These are phyloP conservation scores for Iselma pallidipennis DNA, from an alignment of 2,888 invertebrate species.

Conservation along the genomic window DNA sequence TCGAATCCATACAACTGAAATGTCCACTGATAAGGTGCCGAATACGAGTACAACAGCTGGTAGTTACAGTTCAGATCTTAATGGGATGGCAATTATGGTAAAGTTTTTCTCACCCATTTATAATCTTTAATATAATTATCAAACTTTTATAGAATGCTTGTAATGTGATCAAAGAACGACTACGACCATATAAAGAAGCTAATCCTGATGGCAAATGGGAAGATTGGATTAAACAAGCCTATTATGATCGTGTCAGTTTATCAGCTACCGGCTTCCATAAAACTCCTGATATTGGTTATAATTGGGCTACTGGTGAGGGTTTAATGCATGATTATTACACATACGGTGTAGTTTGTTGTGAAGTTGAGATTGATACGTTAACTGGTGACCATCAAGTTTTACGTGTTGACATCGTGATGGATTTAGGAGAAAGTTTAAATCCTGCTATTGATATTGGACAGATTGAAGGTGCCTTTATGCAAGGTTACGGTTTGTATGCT, in stretches of 20 bases:
- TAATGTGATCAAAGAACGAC: constrained; percentile 68
- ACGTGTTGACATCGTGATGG: constrained; percentile 94
- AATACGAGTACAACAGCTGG: constrained; percentile 91
- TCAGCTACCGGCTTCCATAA: constrained; percentile 84
- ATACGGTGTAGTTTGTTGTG: constrained; percentile 82
- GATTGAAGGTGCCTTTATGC: constrained; percentile 93
- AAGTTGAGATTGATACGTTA: constrained; percentile 92
- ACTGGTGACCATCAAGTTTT: constrained; percentile 92
- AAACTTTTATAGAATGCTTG: constrained; percentile 60
- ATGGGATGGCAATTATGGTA: constrained; percentile 86
- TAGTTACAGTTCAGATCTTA: constrained; percentile 85
- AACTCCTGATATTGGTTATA: constrained; percentile 74
- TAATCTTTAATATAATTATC: neutral
- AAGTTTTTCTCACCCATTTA: no score
- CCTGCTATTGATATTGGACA: constrained; percentile 97
- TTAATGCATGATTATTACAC: constrained; percentile 82
- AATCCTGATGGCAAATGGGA: constrained; percentile 84
- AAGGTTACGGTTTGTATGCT: constrained; percentile 92
- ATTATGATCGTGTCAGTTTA: constrained; percentile 74
- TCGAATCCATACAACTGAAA: constrained; percentile 80
- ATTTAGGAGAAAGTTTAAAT: constrained; percentile 89
- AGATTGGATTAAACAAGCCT: constrained; percentile 79
- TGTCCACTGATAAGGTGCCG: constrained; percentile 87
- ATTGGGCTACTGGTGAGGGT: constrained; percentile 72
- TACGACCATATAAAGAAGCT: constrained; percentile 73